Evolutionary conservation across 2,113 vertebrate species (phyloP), one percentile per base, ranked within the genome.

Genomic region (Mobula hypostoma): DNA sequence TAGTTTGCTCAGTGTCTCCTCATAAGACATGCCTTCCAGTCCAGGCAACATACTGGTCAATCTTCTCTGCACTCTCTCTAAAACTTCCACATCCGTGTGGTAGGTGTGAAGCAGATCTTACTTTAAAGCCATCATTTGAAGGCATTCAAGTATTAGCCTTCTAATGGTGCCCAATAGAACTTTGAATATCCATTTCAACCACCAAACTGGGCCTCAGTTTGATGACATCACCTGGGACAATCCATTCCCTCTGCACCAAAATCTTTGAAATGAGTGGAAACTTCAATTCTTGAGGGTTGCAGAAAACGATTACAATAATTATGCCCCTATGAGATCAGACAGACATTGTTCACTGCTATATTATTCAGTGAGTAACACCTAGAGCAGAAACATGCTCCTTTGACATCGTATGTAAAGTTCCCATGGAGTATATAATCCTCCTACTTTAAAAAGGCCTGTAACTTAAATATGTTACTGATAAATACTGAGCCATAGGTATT

Each of bases 401-500:
- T 66, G 12, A 90, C n/a, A 90, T 15, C n/a, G 1, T 68, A 32
- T 90, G 61, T 90, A 68, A 90, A 90, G 29, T 17, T 17, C 29
- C 17, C n/a, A 32, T n/a, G 85, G 29, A 90, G 61, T 68, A 63
- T 63, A 88, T 63, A 88, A 88, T 88, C 63, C 85, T 88, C 58
- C 85, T 87, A 27, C 82, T 88, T 87, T 48, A 48, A 63, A n/a
- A 66, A 66, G 11, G 58, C 61, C 58, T 88, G 83, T n/a, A 58
- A 88, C 56, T 63, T 88, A 88, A 63, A 63, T 85, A 85, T 17
- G 29, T 88, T 88, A 88, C 83, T 63, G 56, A 88, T 61, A 88
- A 88, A 14, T 90, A 29, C 61, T 90, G 85, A 90, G 85, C 85
- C n/a, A n/a, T 88, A 88, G 85, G 58, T 88, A 88, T 88, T 66